Base-by-base conservation (phyloP, 2,797 vertebrate genomes). In the Iguana delicatissima region DNA sequence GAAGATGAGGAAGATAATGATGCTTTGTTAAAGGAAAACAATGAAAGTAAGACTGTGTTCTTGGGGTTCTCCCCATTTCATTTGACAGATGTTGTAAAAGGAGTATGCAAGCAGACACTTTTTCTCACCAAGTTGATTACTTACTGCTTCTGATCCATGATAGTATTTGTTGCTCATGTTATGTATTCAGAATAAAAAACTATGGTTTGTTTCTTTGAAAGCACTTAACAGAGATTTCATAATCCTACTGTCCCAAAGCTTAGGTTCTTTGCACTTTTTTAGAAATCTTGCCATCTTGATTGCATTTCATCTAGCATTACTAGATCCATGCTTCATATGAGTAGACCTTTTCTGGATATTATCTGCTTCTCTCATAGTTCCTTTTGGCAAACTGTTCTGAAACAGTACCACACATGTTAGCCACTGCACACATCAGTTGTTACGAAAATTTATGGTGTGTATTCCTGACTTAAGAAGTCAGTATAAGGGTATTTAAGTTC, bases 1-100 rank as follows among this genome's bases (percentile, higher is more conserved):
- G 99, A 99, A 85, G 99, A 99, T 77, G 98, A 98, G 92, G 99
- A 99, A 95, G 99, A 99, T 80, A 99, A 99, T 93, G 99, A 99
- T 98, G 98, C 98, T 96, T 98, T 99, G 90, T 98, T 99, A 93
- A 99, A 99, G 95, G 99, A 99, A 95, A 99, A 98, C 97, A 99
- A 98, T 93, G 99, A 99, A 98, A 99, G 99, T 99, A 97, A 98
- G 99, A 91, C 88, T 94, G 91, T 82, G 85, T 80, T 92, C 94
- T 85, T 94, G 12, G 16, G 38, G 86, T 57, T 81, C 88, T 74
- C n/a, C 72, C 26, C 14, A 86, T 92, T 93, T 82, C 67, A 46
- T 85, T 86, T 89, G 38, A 35, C 67, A n/a, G 89, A 1, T 92
- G 0, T 83, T 90, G 22, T 46, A 92, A 86, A 86, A 88, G 72